A percentile compares a stretch with the other conserved stretches of the same genome.
Conservation (phyloP, 2,113 vertebrate species). For the Alouatta palliata region DNA sequence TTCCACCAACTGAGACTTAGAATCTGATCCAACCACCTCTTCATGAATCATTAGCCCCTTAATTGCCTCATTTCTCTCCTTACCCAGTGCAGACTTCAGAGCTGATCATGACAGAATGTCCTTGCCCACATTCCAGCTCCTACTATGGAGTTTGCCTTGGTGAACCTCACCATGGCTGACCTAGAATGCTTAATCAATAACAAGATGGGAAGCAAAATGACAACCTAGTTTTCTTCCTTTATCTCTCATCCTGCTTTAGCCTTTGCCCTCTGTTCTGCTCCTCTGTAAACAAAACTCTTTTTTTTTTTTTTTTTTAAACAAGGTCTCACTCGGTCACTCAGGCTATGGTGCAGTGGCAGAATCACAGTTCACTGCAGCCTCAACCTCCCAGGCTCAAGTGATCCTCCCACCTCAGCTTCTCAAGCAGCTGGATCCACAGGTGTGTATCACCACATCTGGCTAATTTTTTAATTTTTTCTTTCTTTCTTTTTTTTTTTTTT, state of each 20-base stretch:
- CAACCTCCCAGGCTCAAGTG: too few species aligned
- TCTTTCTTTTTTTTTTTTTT: too few species aligned
- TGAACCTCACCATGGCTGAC: neutral
- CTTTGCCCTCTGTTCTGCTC: neutral
- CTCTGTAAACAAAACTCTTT: neutral
- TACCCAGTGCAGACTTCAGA: neutral
- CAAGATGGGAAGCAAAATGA: neutral
- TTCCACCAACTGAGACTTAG: neutral
- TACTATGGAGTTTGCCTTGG: neutral
- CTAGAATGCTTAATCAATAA: neutral
- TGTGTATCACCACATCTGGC: too few species aligned
- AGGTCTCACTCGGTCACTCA: too few species aligned
- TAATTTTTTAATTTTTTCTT: too few species aligned
- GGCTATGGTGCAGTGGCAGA: too few species aligned
- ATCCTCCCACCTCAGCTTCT: too few species aligned
- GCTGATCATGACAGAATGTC: neutral
- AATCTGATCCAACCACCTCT: neutral
- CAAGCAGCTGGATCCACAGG: too few species aligned
- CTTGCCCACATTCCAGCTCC: neutral
- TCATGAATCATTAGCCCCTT: neutral
- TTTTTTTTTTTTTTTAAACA: too few species aligned
- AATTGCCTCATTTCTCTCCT: neutral
- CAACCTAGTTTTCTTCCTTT: neutral
- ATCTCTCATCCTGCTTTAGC: neutral
- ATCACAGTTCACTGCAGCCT: too few species aligned